Evolutionary conservation across 2,888 invertebrate genomes (phyloP).

Genomic region (Sepiola atlantica): DNA sequence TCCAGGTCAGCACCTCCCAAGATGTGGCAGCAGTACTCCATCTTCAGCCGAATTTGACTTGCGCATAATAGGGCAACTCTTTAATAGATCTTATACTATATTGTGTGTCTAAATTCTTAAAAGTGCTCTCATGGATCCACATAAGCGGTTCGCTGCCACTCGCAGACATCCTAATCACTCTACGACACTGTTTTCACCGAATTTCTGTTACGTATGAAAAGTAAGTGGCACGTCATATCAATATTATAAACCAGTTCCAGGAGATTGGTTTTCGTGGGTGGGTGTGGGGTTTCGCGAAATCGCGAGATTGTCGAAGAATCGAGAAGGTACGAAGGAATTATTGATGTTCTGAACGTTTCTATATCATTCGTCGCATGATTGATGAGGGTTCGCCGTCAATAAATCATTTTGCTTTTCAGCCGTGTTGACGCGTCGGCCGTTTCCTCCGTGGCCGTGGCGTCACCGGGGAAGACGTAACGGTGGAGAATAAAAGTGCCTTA

Average conservation of each 20-base stretch:
- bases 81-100: no score
- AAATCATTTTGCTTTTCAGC: not conserved
- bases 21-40: no score
- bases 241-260: not conserved
- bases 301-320: not conserved
- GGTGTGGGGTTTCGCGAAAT: not conserved
- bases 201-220: not conserved
- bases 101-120: not conserved
- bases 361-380: not conserved
- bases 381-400: not conserved
- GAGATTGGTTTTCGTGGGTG: no score
- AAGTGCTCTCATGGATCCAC: not conserved
- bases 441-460: not conserved
- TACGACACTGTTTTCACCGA: not conserved
- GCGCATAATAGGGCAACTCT: no score
- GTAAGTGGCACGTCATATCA: constrained; percentile 32
- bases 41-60: no score
- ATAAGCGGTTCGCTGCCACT: not conserved
- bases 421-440: not conserved
- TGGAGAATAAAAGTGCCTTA: not conserved
- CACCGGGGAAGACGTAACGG: not conserved
- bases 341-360: constrained; percentile 32
- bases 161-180: not conserved
- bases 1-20: no score
- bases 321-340: not conserved